phyloP scores from a whole-genome alignment of 1,140 invertebrate genomes.

The Musca domestica region DNA sequence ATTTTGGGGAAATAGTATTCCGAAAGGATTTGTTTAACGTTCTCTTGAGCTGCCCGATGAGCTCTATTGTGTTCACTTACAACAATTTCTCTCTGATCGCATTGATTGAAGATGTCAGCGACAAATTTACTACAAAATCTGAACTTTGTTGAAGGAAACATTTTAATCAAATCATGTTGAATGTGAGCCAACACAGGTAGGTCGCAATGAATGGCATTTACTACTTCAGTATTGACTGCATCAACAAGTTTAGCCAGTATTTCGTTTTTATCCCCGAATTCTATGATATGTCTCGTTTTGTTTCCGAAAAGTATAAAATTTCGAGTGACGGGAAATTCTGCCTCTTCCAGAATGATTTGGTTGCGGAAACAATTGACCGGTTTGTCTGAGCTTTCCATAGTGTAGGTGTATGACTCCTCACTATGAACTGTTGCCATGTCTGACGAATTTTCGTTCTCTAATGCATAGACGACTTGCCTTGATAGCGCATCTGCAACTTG shows the following conservation, averaged over 20 bases:
- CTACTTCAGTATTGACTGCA: too few species aligned
- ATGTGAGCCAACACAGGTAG: too few species aligned
- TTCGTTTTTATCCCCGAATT: slow-evolving; percentile 11
- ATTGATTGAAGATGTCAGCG: too few species aligned
- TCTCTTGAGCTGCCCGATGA: background rate
- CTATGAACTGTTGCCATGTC: too few species aligned
- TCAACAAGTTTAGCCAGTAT: slow-evolving; percentile 1
- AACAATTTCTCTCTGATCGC: too few species aligned
- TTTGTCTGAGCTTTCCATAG: too few species aligned
- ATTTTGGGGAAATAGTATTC: background rate
- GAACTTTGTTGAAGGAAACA: slow-evolving; percentile 18
- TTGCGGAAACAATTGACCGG: too few species aligned
- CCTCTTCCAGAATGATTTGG: background rate
- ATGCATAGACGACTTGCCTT: too few species aligned
- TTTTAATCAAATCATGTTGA: background rate
- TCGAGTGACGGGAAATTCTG: background rate
- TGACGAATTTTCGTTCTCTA: too few species aligned
- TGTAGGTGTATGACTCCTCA: too few species aligned
- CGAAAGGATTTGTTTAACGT: background rate
- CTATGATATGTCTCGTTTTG: slow-evolving; percentile 18
- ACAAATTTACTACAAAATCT: background rate
- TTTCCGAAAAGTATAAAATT: slow-evolving; percentile 25
- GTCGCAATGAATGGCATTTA: too few species aligned
- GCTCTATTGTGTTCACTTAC: background rate
- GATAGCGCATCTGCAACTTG: too few species aligned